phyloP scores from a whole-genome alignment of 2,888 invertebrate species.

The Acanthoscelides obtectus region DNA sequence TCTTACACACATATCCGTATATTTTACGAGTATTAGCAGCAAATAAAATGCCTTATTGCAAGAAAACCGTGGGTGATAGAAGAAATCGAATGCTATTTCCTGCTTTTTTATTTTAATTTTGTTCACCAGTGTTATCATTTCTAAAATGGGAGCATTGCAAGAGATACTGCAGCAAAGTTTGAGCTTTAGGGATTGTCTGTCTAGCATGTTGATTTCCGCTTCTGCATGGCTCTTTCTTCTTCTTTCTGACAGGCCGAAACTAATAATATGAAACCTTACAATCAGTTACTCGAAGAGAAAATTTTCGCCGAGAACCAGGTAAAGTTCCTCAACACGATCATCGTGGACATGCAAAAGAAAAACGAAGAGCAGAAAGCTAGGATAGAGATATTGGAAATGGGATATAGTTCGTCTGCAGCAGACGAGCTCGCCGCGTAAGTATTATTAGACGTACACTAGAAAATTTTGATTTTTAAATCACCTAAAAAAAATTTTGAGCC shows the following conservation, averaged over 20 bases:
- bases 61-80: no score
- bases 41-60: no score
- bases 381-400: conserved; percentile 72
- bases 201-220: neutral
- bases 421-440: conserved; percentile 49
- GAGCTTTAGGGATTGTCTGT: neutral
- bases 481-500: no score
- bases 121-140: no score
- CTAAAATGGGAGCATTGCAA: no score
- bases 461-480: no score
- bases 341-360: conserved; percentile 92
- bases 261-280: conserved; percentile 33
- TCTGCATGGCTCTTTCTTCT: conserved; percentile 16
- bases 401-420: conserved; percentile 48
- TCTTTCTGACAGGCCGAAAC: conserved; percentile 18
- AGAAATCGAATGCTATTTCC: no score
- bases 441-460: no score
- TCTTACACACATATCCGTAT: no score
- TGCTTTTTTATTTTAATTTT: no score
- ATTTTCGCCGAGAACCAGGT: conserved; percentile 68
- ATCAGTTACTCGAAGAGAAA: conserved; percentile 56
- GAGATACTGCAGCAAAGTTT: no score
- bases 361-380: conserved; percentile 77
- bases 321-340: conserved; percentile 92
- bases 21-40: no score